phyloP scores from a whole-genome alignment of 2,113 vertebrate genomes.

The Illadopsis cleaveri region DNA sequence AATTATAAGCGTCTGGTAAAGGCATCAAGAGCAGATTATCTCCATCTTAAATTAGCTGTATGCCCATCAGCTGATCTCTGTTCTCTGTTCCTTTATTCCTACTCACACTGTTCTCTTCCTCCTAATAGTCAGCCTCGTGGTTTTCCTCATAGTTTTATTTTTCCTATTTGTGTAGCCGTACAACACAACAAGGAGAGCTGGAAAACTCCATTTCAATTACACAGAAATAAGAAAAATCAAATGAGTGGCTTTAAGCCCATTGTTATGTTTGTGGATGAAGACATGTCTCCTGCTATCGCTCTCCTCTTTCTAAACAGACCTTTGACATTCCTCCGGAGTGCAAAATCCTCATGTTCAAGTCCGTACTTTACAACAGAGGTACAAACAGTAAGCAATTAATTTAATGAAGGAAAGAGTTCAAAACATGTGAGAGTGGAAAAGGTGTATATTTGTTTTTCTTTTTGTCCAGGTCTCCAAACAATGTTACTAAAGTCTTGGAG shows the following conservation, averaged over 20 bases:
- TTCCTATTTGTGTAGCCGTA: not conserved
- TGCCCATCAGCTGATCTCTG: not conserved
- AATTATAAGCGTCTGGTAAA: not conserved
- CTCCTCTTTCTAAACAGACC: not conserved
- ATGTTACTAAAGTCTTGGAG: not conserved
- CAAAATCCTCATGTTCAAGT: not conserved
- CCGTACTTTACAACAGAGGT: not conserved
- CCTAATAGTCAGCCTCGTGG: rapidly evolving
- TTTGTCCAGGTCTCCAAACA: not conserved
- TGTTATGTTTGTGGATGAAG: not conserved
- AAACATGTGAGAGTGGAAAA: not conserved
- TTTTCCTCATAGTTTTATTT: not conserved
- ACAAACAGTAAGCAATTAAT: not conserved
- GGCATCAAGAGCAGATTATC: not conserved
- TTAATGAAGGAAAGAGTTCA: not conserved
- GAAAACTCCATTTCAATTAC: not conserved
- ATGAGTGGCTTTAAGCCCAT: not conserved
- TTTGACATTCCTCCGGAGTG: not conserved
- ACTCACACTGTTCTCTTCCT: not conserved
- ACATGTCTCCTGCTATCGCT: not conserved
- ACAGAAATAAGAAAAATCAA: not conserved
- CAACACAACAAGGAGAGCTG: not conserved
- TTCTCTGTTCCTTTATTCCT: not conserved
- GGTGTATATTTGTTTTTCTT: not conserved
- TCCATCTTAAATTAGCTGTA: not conserved